Base-by-base conservation (phyloP, 2,797 vertebrate species). In the Steatocranus sp. region DNA sequence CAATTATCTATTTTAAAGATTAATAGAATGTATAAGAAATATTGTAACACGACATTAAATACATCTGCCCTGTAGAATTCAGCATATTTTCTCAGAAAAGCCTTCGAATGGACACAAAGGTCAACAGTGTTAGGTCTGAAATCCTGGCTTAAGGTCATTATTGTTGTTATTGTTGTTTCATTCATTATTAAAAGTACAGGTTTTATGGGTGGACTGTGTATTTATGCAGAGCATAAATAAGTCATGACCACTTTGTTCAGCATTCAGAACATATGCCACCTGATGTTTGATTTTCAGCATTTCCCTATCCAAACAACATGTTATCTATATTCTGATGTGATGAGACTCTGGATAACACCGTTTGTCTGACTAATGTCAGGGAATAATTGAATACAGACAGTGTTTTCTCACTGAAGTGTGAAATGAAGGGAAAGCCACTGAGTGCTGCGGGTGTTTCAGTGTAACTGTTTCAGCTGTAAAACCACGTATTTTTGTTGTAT, bases 401-500 rank as follows among this genome's bases (percentile, higher is more conserved):
- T 70, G 77, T 81, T 86, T 86, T 83, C 76, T 84, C 78, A 50
- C 68, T 81, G 80, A 63, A 84, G 80, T 87, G 83, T 90, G 90
- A 92, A 92, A 93, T 91, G 53, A 87, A 80, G 73, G 5, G 66
- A 83, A 74, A 49, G 74, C 53, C 53, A 41, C 61, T 48, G 61
- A 76, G 75, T n/a, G 73, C 81, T 79, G 50, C 32, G 20, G 32
- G n/a, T 43, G 48, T 25, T 66, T 51, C 61, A 68, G 46, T 48
- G 70, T 78, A n/a, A 82, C 78, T 74, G 73, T 80, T 90, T 90
- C 43, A 80, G 25, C 36, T 82, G 15, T 25, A 50, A 70, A 8
- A 17, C 54, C 38, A 50, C 17, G 0, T 53, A 34, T 80, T 81
- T 75, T 49, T 73, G 38, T 87, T 70, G 75, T 73, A 30, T 25